Evolutionary conservation across 1,140 invertebrate genomes (phyloP), one percentile per base, ranked within the genome.

Genomic region (Cecropterus lyciades): DNA sequence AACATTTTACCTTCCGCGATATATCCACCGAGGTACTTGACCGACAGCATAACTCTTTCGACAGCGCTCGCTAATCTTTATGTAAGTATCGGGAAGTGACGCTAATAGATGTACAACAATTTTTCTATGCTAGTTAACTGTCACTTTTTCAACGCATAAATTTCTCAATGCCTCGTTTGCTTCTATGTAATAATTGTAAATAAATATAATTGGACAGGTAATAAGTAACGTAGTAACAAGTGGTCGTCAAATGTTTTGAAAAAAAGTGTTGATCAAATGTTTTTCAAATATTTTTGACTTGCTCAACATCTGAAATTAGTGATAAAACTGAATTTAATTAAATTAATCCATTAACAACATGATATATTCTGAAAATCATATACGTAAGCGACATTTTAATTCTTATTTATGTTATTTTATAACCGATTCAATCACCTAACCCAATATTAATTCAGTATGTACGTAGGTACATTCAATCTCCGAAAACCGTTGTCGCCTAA

Each of bases 21-120:
- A 37, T n/a, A 37, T 37, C 33, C 33, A 11, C 0, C 6, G 7
- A 33, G 33, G 11, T n/a, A 37, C 10, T 37, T 37, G 33, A 37
- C 33, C 9, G 33, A 37, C 33, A 37, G 11, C 33, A 37, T 37
- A 37, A 37, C 33, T 37, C 33, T 37, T 37, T 37, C 33, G 11
- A 37, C 10, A 37, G 0, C 30, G 20, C 11, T 11, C 33, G 33
- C 33, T 37, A 37, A 37, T 37, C 33, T 37, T 37, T 37, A 37
- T 37, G 33, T 37, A 37, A 37, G 33, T 37, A 37, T 37, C 33
- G 33, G 33, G 33, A 37, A 37, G 33, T 37, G 33, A 37, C 33
- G 33, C 10, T 37, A 37, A 37, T 37, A 37, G 33, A 37, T 37
- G 33, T 37, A 37, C 33, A 37, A 37, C 33, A 37, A 37, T 37